phyloP scores from a whole-genome alignment of 2,888 invertebrate genomes.

The Abrostola tripartita region DNA sequence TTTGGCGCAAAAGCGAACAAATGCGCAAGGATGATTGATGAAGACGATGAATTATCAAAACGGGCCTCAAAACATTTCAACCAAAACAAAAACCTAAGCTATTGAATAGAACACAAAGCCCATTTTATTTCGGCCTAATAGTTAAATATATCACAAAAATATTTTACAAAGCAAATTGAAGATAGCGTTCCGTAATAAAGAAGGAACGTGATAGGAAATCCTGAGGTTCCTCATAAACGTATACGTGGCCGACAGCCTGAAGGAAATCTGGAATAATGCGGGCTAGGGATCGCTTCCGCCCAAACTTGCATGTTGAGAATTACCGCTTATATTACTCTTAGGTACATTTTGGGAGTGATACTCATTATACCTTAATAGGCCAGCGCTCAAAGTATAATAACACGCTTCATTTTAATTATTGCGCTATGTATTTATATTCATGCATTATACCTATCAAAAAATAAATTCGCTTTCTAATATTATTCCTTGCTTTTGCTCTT shows the following conservation, averaged over 20 bases:
- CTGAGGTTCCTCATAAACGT: slow-evolving; percentile 19
- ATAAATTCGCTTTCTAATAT: too few species aligned
- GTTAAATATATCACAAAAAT: slow-evolving; percentile 41
- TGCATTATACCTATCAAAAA: too few species aligned
- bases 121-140: slow-evolving; percentile 24
- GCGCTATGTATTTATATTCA: too few species aligned
- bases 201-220: slow-evolving; percentile 45
- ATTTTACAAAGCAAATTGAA: slow-evolving; percentile 53
- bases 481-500: too few species aligned
- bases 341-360: too few species aligned
- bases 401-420: too few species aligned
- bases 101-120: slow-evolving; percentile 14
- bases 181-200: slow-evolving; percentile 48
- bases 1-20: background rate
- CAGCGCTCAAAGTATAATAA: too few species aligned
- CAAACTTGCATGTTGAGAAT: background rate
- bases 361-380: too few species aligned
- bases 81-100: background rate
- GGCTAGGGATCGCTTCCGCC: background rate
- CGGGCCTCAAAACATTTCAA: background rate
- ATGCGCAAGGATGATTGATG: background rate
- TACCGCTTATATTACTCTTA: too few species aligned
- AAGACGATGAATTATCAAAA: slow-evolving; percentile 6
- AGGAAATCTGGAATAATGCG: slow-evolving; percentile 25
- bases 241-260: background rate